Conservation (phyloP, 2,113 vertebrate genomes). For the Trachemys scripta region DNA sequence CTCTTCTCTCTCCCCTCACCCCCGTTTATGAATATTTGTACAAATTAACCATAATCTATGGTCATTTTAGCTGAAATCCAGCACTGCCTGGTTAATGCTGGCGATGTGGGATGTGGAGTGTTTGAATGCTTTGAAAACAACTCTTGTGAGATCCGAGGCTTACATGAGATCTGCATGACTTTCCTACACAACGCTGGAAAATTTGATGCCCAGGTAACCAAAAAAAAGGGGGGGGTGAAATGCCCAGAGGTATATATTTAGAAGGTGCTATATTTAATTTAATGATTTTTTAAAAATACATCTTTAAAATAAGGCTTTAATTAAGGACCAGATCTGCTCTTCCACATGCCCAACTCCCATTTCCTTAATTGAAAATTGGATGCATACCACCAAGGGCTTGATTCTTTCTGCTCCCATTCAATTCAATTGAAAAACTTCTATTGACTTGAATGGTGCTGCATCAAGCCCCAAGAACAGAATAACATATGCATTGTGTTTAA, state of each 20-base stretch:
- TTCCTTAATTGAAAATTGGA: not conserved
- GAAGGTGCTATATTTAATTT: not conserved
- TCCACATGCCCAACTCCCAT: not conserved
- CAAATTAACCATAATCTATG: slow-evolving; percentile 53
- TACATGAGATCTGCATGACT: slow-evolving; percentile 98
- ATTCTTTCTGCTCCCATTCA: not conserved
- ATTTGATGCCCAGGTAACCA: slow-evolving; percentile 97
- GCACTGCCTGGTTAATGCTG: slow-evolving; percentile 96
- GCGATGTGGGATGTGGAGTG: slow-evolving; percentile 97
- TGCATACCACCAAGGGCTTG: not conserved
- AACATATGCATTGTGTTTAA: fast-evolving
- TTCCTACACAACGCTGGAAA: slow-evolving; percentile 99
- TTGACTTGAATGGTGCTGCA: not conserved
- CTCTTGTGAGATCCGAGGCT: slow-evolving; percentile 97
- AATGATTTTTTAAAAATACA: not conserved
- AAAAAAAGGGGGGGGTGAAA: not conserved
- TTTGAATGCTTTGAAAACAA: slow-evolving; percentile 99
- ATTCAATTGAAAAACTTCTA: not conserved
- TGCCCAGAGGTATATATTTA: not conserved
- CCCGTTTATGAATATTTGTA: slow-evolving; percentile 6
- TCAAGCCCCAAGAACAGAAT: not conserved
- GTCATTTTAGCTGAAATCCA: slow-evolving; percentile 94
- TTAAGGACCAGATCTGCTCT: fast-evolving
- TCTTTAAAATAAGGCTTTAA: not conserved
- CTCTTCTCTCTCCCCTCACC: not conserved